These are phyloP conservation scores for Ancistrus triradiatus DNA, from an alignment of 2,113 vertebrate species.

Conservation along the genomic window DNA sequence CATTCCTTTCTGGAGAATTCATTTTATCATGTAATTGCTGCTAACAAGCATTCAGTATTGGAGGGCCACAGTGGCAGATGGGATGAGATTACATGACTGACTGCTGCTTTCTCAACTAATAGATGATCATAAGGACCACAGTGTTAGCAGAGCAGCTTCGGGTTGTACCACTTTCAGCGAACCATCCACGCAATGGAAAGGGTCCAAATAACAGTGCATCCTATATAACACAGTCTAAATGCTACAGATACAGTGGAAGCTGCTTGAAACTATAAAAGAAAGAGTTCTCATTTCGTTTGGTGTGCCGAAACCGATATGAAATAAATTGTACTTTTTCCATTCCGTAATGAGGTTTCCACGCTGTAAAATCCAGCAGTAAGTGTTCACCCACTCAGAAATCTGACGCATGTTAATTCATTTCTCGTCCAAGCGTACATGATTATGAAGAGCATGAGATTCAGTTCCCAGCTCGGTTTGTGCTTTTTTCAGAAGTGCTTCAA, in stretches of 20 bases:
- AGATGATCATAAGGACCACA: constrained; percentile 19
- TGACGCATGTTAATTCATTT: too few species aligned
- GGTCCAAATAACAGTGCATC: constrained; percentile 3
- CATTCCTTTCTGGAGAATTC: constrained; percentile 38
- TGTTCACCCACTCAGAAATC: too few species aligned
- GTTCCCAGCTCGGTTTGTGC: too few species aligned
- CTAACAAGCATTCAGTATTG: constrained; percentile 65
- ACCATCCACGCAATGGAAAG: neutral
- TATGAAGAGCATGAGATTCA: too few species aligned
- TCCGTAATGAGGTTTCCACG: constrained; percentile 14
- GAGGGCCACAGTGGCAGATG: constrained; percentile 41
- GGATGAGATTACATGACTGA: constrained; percentile 29
- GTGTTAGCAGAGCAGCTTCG: constrained; percentile 13
- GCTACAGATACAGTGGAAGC: constrained; percentile 15
- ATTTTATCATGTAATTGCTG: constrained; percentile 64
- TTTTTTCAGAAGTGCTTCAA: too few species aligned
- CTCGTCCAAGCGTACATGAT: too few species aligned
- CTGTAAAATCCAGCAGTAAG: constrained; percentile 19
- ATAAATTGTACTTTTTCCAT: constrained; percentile 23
- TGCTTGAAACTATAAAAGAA: constrained; percentile 20
- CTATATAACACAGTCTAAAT: constrained; percentile 24
- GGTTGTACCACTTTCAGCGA: neutral
- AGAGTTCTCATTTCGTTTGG: too few species aligned
- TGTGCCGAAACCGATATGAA: neutral
- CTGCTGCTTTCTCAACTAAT: constrained; percentile 27